Base-by-base conservation (phyloP, 2,888 invertebrate genomes). In the Lycocerus yunnanus region DNA sequence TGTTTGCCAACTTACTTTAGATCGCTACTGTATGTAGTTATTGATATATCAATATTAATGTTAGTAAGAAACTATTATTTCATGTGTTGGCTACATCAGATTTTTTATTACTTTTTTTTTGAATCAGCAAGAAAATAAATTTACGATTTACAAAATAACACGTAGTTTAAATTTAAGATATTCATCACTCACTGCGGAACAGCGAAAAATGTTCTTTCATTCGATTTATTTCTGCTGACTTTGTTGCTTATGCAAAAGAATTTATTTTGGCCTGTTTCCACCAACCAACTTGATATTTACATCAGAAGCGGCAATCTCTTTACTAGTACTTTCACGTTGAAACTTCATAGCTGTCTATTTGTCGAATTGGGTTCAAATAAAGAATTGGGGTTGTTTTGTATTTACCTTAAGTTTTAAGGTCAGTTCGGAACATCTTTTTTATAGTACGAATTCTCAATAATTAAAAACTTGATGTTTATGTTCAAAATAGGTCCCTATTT, bases 191-290 rank as follows among this genome's bases (percentile, higher is more conserved):
- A 63, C 18, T 63, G 15, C 16, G 61, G 43, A 63, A 63, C 16
- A 63, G 61, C 18, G 61, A 63, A 63, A 63, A 63, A 18, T 68
- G 78, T 80, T 78, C 78, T 78, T 79, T 78, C 78, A 75, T 81
- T 81, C 80, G 79, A 80, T 80, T 80, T 79, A 80, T 80, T 80
- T 77, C 68, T 76, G 81, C 81, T 81, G 81, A 81, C 77, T 69
- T 68, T 58, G 78, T 78, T 72, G 74, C 66, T 71, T 71, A 71
- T 71, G 74, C 65, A 75, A 71, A 72, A 73, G 73, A 74, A 76
- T 76, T 76, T 76, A 71, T 73, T 73, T 76, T 69, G 72, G 73
- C 63, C 43, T 68, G 68, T 68, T 74, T 74, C 70, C 69, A 61
- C 66, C 72, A 75, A 74, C 66, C 65, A 75, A 72, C 75, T 70